Evolutionary conservation across 1,140 invertebrate species (phyloP).

Genomic region (Saccostrea cuccullata): DNA sequence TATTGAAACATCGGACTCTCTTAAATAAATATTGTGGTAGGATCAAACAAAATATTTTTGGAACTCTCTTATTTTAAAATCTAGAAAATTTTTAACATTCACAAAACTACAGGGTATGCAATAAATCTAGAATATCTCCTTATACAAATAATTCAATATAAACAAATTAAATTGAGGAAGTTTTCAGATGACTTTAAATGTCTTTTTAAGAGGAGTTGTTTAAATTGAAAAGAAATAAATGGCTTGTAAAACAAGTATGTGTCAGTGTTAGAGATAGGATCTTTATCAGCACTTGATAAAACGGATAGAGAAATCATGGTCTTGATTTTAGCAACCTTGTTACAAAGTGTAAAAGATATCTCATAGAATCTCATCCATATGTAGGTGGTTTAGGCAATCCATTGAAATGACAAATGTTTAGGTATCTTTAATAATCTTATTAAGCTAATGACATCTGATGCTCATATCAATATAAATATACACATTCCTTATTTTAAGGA

Average conservation of each 20-base stretch:
- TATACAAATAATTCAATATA: not conserved
- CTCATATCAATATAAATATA: not conserved
- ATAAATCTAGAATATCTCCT: not conserved
- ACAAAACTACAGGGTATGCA: not conserved
- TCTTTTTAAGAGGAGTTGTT: conserved; percentile 23
- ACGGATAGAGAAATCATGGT: not conserved
- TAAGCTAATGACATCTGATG: not conserved
- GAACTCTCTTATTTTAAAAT: not conserved
- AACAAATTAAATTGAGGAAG: conserved; percentile 5
- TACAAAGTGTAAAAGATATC: conserved; percentile 6
- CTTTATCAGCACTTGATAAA: not conserved
- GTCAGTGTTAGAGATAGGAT: not conserved
- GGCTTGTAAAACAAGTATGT: conserved; percentile 24
- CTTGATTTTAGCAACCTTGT: conserved; percentile 4
- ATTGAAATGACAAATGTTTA: conserved; percentile 9
- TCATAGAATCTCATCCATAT: not conserved
- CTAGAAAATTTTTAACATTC: not conserved
- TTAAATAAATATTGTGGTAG: not conserved
- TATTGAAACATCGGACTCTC: not conserved
- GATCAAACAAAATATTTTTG: not conserved
- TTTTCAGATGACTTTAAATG: conserved; percentile 16
- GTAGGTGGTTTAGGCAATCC: not conserved
- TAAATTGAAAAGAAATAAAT: conserved; percentile 23
- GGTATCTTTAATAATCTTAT: not conserved
- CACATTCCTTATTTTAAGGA: not conserved